phyloP scores from a whole-genome alignment of 2,888 invertebrate genomes.

The Marasmarcha lunaedactyla region DNA sequence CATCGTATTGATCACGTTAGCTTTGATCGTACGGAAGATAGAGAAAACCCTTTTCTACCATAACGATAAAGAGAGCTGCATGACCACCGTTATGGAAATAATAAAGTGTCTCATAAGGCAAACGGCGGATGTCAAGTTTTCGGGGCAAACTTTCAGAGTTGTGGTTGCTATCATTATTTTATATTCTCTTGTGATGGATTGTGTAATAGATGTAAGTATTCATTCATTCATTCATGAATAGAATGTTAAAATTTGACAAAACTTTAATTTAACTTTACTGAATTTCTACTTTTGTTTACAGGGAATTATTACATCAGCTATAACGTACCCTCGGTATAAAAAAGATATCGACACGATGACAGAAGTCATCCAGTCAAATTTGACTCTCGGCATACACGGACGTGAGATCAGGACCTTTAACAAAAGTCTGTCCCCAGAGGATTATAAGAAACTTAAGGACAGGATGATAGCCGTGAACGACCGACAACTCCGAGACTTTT shows the following conservation, averaged over 20 bases:
- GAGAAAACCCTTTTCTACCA: slow-evolving; percentile 34
- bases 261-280: no score
- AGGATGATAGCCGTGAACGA: slow-evolving; percentile 47
- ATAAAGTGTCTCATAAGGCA: slow-evolving; percentile 54
- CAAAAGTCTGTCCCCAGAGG: slow-evolving; percentile 27
- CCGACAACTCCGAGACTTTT: slow-evolving; percentile 32
- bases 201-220: slow-evolving; percentile 54
- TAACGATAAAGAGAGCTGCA: slow-evolving; percentile 24
- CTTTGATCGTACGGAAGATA: slow-evolving; percentile 29
- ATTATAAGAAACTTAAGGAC: slow-evolving; percentile 22
- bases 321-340: slow-evolving; percentile 45
- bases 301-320: slow-evolving; percentile 54
- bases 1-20: slow-evolving; percentile 26
- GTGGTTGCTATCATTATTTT: slow-evolving; percentile 37
- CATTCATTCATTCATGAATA: no score
- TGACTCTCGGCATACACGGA: slow-evolving; percentile 44
- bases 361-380: slow-evolving; percentile 32
- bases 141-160: slow-evolving; percentile 41
- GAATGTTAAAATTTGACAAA: no score
- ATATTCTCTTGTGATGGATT: slow-evolving; percentile 52
- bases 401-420: slow-evolving; percentile 38
- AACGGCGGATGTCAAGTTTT: slow-evolving; percentile 43
- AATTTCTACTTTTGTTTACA: slow-evolving; percentile 33
- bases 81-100: slow-evolving; percentile 35
- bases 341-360: slow-evolving; percentile 33